Evolutionary conservation across 2,888 invertebrate species (phyloP).

Genomic region (Luperina testacea): DNA sequence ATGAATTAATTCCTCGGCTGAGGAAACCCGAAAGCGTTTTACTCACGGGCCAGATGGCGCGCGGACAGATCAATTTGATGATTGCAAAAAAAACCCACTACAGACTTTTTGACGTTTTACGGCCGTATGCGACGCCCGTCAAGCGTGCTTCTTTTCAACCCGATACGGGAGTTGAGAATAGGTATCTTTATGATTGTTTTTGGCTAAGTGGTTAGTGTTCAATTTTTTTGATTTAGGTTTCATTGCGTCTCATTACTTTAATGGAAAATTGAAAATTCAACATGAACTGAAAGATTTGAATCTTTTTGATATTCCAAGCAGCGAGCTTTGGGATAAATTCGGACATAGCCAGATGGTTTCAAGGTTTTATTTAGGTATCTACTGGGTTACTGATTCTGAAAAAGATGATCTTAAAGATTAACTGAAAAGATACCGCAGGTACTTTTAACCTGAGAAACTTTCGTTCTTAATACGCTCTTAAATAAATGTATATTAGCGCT

Average conservation of each 20-base stretch:
- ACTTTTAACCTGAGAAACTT: not conserved
- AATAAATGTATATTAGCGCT: not conserved
- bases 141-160: slow-evolving; percentile 73
- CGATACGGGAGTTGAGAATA: slow-evolving; percentile 65
- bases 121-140: slow-evolving; percentile 71
- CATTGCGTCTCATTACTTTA: slow-evolving; percentile 2
- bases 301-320: not conserved
- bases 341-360: not conserved
- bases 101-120: slow-evolving; percentile 87
- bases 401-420: not conserved
- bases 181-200: slow-evolving; percentile 61
- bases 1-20: slow-evolving; percentile 89
- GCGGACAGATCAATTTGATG: slow-evolving; percentile 90
- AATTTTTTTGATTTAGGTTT: slow-evolving; percentile 36
- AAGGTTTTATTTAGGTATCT: not conserved
- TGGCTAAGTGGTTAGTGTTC: slow-evolving; percentile 50
- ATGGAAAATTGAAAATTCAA: not conserved
- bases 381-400: not conserved
- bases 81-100: slow-evolving; percentile 87
- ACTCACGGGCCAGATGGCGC: slow-evolving; percentile 89
- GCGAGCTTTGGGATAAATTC: not conserved
- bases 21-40: slow-evolving; percentile 86
- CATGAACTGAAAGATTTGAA: not conserved
- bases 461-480: not conserved
- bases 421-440: too few species aligned